Evolutionary conservation across 1,140 invertebrate species (phyloP).

Genomic region (Brachionus plicatilis): DNA sequence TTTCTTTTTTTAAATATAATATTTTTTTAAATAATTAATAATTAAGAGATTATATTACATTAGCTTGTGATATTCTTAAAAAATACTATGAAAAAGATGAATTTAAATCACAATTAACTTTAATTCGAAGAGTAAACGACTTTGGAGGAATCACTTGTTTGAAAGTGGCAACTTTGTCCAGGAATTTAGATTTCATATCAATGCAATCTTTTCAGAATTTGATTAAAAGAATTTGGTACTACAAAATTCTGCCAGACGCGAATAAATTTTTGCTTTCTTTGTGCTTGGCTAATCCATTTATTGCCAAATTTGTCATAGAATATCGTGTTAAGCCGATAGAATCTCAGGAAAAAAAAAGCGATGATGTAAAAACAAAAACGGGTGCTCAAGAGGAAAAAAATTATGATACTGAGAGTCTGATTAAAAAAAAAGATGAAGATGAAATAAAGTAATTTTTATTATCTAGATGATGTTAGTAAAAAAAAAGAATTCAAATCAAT

Average conservation of each 20-base stretch:
- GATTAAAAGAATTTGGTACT: slow-evolving; percentile 8
- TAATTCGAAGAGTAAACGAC: slow-evolving; percentile 11
- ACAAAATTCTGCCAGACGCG: slow-evolving; percentile 22
- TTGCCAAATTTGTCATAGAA: neutral
- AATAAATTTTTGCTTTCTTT: neutral
- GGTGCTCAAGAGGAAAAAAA: neutral
- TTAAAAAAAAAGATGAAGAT: neutral
- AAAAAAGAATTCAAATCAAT: no score
- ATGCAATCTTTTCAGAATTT: slow-evolving; percentile 10
- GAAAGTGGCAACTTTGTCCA: neutral
- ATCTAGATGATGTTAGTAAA: neutral
- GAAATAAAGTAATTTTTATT: neutral
- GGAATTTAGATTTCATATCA: slow-evolving; percentile 12
- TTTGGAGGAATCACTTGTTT: neutral
- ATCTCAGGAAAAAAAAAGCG: neutral
- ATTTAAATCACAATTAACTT: neutral
- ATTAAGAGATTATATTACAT: neutral
- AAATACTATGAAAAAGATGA: slow-evolving; percentile 4
- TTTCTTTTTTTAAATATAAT: neutral
- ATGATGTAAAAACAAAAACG: neutral
- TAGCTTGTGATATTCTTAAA: slow-evolving; percentile 36
- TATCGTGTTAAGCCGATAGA: neutral
- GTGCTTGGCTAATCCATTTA: neutral
- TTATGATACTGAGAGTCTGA: neutral
- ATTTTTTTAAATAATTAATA: neutral